Evolutionary conservation across 2,113 vertebrate species (phyloP).

Genomic region (Xyrauchen texanus): DNA sequence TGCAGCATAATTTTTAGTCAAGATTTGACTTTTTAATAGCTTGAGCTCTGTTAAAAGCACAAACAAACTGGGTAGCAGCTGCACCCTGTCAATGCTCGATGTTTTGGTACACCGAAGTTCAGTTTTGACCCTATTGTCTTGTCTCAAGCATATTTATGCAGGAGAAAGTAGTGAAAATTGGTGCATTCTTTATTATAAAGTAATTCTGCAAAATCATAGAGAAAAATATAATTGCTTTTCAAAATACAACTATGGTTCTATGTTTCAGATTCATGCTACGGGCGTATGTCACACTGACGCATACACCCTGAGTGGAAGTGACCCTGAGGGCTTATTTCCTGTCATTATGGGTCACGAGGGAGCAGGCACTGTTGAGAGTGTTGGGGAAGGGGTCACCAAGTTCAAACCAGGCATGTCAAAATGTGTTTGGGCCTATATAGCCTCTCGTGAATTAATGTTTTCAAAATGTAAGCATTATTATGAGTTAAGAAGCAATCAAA

Average conservation of each 20-base stretch:
- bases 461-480: not conserved
- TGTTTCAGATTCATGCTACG: constrained; percentile 74
- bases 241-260: not conserved
- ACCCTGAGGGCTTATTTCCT: constrained; percentile 78
- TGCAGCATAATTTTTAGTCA: not conserved
- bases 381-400: constrained; percentile 90
- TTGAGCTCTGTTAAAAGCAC: not conserved
- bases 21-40: not conserved
- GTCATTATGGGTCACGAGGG: constrained; percentile 87
- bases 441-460: not conserved
- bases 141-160: not conserved
- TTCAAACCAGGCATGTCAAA: constrained; percentile 81
- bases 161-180: not conserved
- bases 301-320: constrained; percentile 74
- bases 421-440: not conserved
- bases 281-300: constrained; percentile 89
- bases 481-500: not conserved
- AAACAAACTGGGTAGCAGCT: not conserved
- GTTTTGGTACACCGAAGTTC: not conserved
- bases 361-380: constrained; percentile 83
- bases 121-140: constrained; percentile 13
- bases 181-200: not conserved
- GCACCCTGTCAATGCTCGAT: not conserved
- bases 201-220: not conserved
- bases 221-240: no score